Base-by-base conservation (phyloP, 2,113 vertebrate species). In the Sakesphorus luctuosus region DNA sequence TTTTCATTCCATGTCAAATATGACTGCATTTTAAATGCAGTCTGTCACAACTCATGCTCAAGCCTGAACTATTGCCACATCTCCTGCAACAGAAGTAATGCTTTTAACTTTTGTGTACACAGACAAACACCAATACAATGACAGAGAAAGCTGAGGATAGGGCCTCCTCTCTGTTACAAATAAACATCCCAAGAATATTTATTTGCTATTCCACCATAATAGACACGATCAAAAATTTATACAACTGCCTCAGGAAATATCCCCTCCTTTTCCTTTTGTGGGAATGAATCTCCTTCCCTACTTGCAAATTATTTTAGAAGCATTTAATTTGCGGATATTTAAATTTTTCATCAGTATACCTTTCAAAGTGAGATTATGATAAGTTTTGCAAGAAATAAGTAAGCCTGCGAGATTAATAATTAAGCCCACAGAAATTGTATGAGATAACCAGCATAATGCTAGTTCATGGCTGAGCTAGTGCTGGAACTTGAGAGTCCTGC, bases 401-500 rank as follows among this genome's bases (percentile, higher is more conserved):
- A 89, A 40, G 59, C 24, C 75, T 92, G 24, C 68, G 82, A 94
- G 91, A 91, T 87, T 95, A 58, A 80, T 35, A 72, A 93, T 58
- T 76, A 74, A 92, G 73, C 82, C 75, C 68, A 80, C 26, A 93
- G 82, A 95, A 93, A 83, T 74, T 59, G 91, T 83, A 73, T 21
- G 35, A 95, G 85, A 84, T 84, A 96, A 86, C 90, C 69, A 90
- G 49, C 28, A 68, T 75, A 94, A 89, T 44, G 53, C 56, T 74
- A 49, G 61, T 62, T 92, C 90, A 75, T 62, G 49, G 90, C 65
- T 90, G 88, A 93, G 85, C 90, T 96, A 59, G 90, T 95, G 86
- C 75, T 93, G 61, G 93, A 97, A 96, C 95, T 74, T 90, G 94
- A 90, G 95, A 95, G 94, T 96, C 93, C 92, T 96, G 91, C 94